Conservation (phyloP, 2,113 vertebrate species). For the Vireo altiloquus region DNA sequence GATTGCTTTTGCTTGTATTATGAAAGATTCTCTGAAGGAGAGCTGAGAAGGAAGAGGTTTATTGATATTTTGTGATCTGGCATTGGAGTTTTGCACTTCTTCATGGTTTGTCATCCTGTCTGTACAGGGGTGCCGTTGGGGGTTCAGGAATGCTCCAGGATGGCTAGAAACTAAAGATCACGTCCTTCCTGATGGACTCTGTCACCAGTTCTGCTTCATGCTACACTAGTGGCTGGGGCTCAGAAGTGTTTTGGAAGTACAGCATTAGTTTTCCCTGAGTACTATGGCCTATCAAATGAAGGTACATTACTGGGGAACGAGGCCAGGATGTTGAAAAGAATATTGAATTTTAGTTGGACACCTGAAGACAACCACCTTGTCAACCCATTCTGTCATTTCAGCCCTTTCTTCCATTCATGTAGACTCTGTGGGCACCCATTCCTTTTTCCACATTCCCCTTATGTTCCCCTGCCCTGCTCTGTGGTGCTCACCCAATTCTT, state of each 20-base stretch:
- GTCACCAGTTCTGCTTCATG: not conserved
- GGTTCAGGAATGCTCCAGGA: not conserved
- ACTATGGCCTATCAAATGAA: not conserved
- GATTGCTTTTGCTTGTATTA: not conserved
- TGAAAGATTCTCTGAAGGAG: not conserved
- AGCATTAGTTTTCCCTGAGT: not conserved
- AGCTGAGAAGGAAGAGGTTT: not conserved
- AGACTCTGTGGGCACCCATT: not conserved
- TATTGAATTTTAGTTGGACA: not conserved
- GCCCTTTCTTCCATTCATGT: rapidly evolving
- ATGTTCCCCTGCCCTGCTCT: not conserved
- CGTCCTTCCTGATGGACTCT: not conserved
- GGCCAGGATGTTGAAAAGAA: not conserved
- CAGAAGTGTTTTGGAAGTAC: not conserved
- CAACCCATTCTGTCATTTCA: not conserved
- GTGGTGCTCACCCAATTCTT: not conserved
- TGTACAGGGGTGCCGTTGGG: not conserved
- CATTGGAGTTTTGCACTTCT: not conserved
- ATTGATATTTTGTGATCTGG: not conserved
- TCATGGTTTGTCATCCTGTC: not conserved
- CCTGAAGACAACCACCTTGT: not conserved
- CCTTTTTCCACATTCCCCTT: not conserved
- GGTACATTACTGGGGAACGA: not conserved
- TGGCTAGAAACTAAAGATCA: not conserved
- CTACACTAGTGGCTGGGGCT: not conserved